A percentile compares a stretch with the other conserved stretches of the same genome.
These are phyloP conservation scores for Melolontha melolontha DNA, from an alignment of 2,888 invertebrate species.

Conservation along the genomic window DNA sequence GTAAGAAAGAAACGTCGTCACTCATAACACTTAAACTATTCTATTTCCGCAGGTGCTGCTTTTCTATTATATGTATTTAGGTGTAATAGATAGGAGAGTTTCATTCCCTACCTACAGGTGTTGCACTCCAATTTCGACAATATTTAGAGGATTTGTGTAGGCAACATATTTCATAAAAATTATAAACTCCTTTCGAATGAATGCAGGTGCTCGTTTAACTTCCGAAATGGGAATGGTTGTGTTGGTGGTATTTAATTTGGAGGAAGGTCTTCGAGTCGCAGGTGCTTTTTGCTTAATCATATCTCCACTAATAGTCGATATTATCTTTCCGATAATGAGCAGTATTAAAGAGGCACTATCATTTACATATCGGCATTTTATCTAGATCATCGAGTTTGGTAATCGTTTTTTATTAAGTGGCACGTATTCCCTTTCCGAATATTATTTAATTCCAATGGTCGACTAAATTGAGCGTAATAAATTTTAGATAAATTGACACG, in stretches of 20 bases:
- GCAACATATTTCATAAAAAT: constrained; percentile 50
- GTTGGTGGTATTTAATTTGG: constrained; percentile 51
- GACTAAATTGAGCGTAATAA: constrained; percentile 25
- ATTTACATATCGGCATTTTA: constrained; percentile 47
- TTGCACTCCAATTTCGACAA: constrained; percentile 36
- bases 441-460: constrained; percentile 34
- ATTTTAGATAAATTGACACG: constrained; percentile 37
- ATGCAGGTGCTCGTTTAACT: constrained; percentile 47
- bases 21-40: constrained; percentile 25
- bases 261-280: constrained; percentile 48
- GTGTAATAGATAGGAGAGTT: constrained; percentile 32
- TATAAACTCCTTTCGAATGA: constrained; percentile 49
- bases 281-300: constrained; percentile 49
- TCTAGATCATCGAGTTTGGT: constrained; percentile 44
- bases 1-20: constrained; percentile 19
- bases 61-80: constrained; percentile 22
- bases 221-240: constrained; percentile 42
- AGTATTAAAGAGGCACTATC: constrained; percentile 48
- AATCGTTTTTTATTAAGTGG: constrained; percentile 46
- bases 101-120: constrained; percentile 46
- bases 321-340: constrained; percentile 49
- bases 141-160: constrained; percentile 50
- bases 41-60: constrained; percentile 15
- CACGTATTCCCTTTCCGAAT: constrained; percentile 27
- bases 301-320: constrained; percentile 45